phyloP scores from a whole-genome alignment of 2,888 invertebrate species.

The Trypoxylon attenuatum region DNA sequence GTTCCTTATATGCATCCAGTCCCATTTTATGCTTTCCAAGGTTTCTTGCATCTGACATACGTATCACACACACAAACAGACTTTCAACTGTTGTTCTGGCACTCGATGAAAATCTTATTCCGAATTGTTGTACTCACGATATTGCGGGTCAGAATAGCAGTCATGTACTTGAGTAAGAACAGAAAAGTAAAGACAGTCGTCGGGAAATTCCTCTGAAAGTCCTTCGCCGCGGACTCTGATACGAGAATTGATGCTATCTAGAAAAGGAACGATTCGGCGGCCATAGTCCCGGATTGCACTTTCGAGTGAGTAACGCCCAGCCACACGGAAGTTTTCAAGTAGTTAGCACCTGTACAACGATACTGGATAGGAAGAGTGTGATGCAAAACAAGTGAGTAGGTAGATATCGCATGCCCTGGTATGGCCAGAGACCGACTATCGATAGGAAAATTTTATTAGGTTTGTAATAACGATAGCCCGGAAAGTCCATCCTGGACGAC shows the following conservation, averaged over 20 bases:
- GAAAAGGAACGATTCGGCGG: too few species aligned
- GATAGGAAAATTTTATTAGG: not conserved
- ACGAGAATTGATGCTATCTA: too few species aligned
- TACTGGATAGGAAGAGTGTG: not conserved
- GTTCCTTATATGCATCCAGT: not conserved
- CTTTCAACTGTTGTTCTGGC: too few species aligned
- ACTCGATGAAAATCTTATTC: not conserved
- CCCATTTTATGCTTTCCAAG: not conserved
- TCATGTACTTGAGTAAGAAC: not conserved
- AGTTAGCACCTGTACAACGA: not conserved
- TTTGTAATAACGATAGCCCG: conserved; percentile 21
- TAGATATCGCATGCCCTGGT: not conserved
- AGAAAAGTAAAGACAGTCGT: too few species aligned
- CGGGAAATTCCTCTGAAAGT: too few species aligned
- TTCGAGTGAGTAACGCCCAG: too few species aligned
- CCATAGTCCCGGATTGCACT: too few species aligned
- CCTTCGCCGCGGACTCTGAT: too few species aligned
- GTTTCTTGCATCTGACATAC: not conserved
- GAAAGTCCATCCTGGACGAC: conserved; percentile 12
- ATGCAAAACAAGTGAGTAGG: not conserved
- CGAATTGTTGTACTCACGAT: not conserved
- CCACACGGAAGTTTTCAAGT: too few species aligned
- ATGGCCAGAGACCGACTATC: conserved; percentile 16
- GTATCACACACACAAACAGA: not conserved
- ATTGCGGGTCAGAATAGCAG: not conserved